Base-by-base conservation (phyloP, 1,140 invertebrate species). In the Lepidurus apus region DNA sequence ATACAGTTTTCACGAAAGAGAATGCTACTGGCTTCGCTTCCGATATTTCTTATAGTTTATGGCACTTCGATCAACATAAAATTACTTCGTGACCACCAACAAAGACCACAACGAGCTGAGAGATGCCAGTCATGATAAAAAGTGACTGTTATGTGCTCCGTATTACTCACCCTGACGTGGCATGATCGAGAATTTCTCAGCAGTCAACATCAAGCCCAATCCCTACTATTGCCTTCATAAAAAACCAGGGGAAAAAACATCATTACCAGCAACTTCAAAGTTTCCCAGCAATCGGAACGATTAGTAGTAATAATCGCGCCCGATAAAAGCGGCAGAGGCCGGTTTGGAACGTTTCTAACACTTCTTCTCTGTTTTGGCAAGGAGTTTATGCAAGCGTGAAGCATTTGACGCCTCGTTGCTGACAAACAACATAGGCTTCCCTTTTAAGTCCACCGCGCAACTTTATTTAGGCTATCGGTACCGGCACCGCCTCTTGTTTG, bases 391-490 rank as follows among this genome's bases (percentile, higher is more conserved):
- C 21, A 65, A 65, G 53, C 53, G 53, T 65, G 53, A 65, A 65
- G 53, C 17, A 65, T 65, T 65, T 65, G 53, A 65, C 53, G 53
- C 53, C 53, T 65, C 53, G 53, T n/a, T 65, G 53, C 53, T 65
- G 53, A 65, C 53, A 65, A 65, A 65, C 53, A 65, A 65, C 53
- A 21, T 65, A 13, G 53, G 13, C 53, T 65, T 65, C 21, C 53
- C 53, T 65, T 65, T 65, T 65, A 65, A 65, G 53, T 65, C 53
- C 21, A 21, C 53, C 53, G 53, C 53, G 53, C 53, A 65, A 65
- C 53, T 65, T 65, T 65, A 65, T 65, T 65, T 65, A 65, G 53
- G 53, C 53, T 13, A 65, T 65, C 53, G 53, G 53, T 65, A 65
- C 53, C 21, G 53, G 21, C 53, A 65, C 53, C 21, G 53, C 53